Conservation (phyloP, 2,113 vertebrate species). For the Hypanus sabinus region DNA sequence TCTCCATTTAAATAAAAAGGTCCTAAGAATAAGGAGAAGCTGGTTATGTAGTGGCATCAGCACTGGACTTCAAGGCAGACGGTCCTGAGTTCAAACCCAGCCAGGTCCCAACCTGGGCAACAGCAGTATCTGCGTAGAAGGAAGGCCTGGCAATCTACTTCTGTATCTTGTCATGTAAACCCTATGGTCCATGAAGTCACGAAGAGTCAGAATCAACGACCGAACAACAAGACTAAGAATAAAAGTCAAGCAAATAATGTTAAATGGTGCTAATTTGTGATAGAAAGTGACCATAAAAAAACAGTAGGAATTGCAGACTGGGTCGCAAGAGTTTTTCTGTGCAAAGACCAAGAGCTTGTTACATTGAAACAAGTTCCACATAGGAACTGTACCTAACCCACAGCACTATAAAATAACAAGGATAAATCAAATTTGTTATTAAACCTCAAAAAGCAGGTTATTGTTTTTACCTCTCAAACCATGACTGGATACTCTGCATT, state of each 20-base stretch:
- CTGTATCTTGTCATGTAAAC: too few relatives aligned
- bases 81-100: too few relatives aligned
- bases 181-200: too few relatives aligned
- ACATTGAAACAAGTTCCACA: not conserved
- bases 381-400: not conserved
- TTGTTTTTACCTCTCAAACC: slow-evolving; percentile 84
- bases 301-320: not conserved
- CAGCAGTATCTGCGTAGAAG: too few relatives aligned
- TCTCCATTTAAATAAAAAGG: not conserved
- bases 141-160: too few relatives aligned
- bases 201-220: too few relatives aligned
- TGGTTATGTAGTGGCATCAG: too few relatives aligned
- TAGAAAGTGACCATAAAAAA: not conserved
- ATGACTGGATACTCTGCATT: slow-evolving; percentile 69
- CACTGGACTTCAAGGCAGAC: too few relatives aligned
- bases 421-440: not conserved
- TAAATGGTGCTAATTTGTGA: not conserved
- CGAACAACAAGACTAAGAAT: not conserved
- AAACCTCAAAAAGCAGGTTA: not conserved
- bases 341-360: not conserved
- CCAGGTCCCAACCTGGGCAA: too few relatives aligned
- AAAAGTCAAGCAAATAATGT: not conserved
- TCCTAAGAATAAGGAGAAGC: not conserved
- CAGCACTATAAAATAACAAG: not conserved
- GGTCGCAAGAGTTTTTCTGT: not conserved